These are phyloP conservation scores for Halcyon chelicuti DNA, from an alignment of 2,797 vertebrate genomes.

Conservation along the genomic window DNA sequence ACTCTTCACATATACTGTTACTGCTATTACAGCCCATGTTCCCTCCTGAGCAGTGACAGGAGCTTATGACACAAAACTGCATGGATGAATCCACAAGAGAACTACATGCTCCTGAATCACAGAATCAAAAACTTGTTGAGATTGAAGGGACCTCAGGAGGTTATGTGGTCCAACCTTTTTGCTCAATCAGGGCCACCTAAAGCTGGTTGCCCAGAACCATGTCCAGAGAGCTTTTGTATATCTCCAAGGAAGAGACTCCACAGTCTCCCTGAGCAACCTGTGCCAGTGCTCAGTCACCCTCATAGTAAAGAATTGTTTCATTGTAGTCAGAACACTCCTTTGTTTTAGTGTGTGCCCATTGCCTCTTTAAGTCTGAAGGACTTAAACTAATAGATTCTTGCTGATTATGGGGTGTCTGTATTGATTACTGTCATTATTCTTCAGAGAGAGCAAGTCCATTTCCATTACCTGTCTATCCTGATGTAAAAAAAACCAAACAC, in stretches of 20 bases:
- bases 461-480: neutral
- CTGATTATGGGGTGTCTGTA: neutral
- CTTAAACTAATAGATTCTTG: neutral
- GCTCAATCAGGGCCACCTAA: neutral
- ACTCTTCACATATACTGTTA: rapidly evolving
- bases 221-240: neutral
- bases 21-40: neutral
- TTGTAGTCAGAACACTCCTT: neutral
- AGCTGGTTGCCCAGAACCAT: neutral
- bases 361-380: neutral
- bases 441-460: neutral
- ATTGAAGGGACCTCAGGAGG: neutral
- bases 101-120: neutral
- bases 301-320: neutral
- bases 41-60: neutral
- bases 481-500: neutral
- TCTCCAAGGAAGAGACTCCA: neutral
- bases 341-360: neutral
- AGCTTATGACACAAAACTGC: neutral
- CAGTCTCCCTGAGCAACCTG: neutral
- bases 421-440: neutral
- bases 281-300: neutral
- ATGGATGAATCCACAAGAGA: neutral
- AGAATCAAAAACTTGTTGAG: neutral
- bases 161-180: neutral